A percentile compares a stretch with the other conserved stretches of the same genome.
Conservation (phyloP, 2,888 invertebrate genomes). For the Rugalucina vietnamica region DNA sequence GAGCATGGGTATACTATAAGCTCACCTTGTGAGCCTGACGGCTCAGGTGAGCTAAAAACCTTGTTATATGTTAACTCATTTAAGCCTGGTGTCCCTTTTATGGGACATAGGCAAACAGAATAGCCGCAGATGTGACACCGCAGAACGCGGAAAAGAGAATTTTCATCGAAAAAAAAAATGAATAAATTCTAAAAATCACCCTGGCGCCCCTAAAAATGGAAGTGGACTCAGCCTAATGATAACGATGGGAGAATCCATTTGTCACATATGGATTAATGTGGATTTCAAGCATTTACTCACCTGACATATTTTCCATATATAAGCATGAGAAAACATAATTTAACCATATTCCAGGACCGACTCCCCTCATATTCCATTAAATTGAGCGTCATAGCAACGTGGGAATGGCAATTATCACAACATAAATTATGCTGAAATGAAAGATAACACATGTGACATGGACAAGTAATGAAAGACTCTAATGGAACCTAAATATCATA, state of each 20-base stretch:
- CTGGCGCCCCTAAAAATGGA: background rate
- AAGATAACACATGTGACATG: too few relatives aligned
- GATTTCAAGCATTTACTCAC: constrained; percentile 80
- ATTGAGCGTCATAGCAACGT: constrained; percentile 96
- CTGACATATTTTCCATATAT: constrained; percentile 92
- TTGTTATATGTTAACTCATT: too few relatives aligned
- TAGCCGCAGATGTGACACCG: too few relatives aligned
- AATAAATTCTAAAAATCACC: background rate
- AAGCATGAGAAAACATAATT: constrained; percentile 91
- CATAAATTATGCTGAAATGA: constrained; percentile 93
- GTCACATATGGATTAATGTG: background rate
- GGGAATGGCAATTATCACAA: constrained; percentile 99
- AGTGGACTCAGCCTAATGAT: background rate
- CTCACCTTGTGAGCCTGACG: too few relatives aligned
- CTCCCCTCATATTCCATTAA: constrained; percentile 94
- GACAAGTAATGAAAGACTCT: too few relatives aligned
- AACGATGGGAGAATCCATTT: background rate
- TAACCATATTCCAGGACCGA: constrained; percentile 96
- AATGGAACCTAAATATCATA: too few relatives aligned
- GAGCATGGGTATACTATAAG: too few relatives aligned
- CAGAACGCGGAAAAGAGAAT: too few relatives aligned
- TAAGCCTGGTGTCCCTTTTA: too few relatives aligned
- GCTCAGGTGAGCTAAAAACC: too few relatives aligned
- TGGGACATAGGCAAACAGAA: too few relatives aligned
- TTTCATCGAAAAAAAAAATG: background rate